These are phyloP conservation scores for Vanessa cardui DNA, from an alignment of 2,888 invertebrate species.

Conservation along the genomic window DNA sequence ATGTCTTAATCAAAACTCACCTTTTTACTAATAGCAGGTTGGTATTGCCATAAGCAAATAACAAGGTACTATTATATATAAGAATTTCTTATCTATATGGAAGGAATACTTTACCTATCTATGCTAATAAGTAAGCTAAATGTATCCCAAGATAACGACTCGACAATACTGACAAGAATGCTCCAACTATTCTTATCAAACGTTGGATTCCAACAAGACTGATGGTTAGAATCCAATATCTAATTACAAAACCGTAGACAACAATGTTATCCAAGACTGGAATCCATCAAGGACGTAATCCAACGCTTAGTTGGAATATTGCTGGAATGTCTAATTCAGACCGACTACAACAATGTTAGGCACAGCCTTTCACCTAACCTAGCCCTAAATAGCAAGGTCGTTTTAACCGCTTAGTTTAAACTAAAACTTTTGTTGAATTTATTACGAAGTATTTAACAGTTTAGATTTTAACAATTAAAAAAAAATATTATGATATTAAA, in stretches of 20 bases:
- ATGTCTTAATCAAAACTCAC: no score
- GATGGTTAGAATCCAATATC: not conserved
- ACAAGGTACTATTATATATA: no score
- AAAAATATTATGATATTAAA: no score
- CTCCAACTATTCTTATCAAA: not conserved
- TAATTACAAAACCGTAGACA: not conserved
- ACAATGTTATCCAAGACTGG: slow-evolving; percentile 4
- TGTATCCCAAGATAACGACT: not conserved
- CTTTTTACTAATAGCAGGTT: no score
- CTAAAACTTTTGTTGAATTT: slow-evolving; percentile 7
- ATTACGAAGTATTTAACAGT: not conserved
- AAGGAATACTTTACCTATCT: not conserved
- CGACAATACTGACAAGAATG: not conserved
- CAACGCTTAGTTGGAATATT: slow-evolving; percentile 8
- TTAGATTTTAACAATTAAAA: not conserved
- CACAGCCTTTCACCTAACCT: slow-evolving; percentile 38
- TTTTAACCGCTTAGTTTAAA: slow-evolving; percentile 1
- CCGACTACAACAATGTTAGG: slow-evolving; percentile 27
- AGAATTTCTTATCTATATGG: no score
- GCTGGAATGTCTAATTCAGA: slow-evolving; percentile 15
- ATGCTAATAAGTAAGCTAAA: not conserved
- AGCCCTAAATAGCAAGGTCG: slow-evolving; percentile 39
- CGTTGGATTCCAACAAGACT: not conserved
- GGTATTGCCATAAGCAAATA: no score
- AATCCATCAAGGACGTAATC: slow-evolving; percentile 10